These are phyloP conservation scores for Polydrusus tereticollis DNA, from an alignment of 2,888 invertebrate genomes.

Conservation along the genomic window DNA sequence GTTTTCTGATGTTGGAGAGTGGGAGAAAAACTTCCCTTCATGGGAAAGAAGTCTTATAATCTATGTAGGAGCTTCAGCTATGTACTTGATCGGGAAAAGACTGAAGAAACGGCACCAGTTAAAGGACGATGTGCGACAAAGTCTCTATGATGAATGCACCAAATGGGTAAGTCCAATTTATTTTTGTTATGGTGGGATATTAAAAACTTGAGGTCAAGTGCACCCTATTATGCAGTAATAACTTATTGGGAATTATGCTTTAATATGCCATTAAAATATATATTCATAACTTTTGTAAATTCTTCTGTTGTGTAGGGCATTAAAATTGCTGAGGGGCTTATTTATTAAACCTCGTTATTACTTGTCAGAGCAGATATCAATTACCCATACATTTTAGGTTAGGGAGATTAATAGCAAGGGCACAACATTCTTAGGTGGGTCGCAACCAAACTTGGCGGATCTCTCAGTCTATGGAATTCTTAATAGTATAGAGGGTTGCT, in stretches of 20 bases:
- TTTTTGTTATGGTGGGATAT: no score
- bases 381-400: conserved; percentile 36
- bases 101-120: conserved; percentile 89
- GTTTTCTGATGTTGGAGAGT: conserved; percentile 93
- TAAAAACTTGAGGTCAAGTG: no score
- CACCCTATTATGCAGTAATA: no score
- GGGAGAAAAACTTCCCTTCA: conserved; percentile 88
- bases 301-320: no score
- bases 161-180: conserved; percentile 75
- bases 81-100: conserved; percentile 92
- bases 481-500: conserved; percentile 93
- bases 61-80: conserved; percentile 92
- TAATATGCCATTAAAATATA: no score
- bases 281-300: no score
- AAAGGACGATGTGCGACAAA: conserved; percentile 88
- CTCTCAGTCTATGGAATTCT: conserved; percentile 91
- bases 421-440: conserved; percentile 85
- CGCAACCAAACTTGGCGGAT: conserved; percentile 91
- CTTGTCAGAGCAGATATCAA: no score
- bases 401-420: conserved; percentile 45
- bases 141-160: conserved; percentile 90
- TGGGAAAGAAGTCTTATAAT: conserved; percentile 91
- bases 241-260: no score
- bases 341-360: no score
- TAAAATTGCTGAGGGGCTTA: no score